These are phyloP conservation scores for Porites cylindrica DNA, from an alignment of 92 coral and sea anemone species.

Conservation along the genomic window DNA sequence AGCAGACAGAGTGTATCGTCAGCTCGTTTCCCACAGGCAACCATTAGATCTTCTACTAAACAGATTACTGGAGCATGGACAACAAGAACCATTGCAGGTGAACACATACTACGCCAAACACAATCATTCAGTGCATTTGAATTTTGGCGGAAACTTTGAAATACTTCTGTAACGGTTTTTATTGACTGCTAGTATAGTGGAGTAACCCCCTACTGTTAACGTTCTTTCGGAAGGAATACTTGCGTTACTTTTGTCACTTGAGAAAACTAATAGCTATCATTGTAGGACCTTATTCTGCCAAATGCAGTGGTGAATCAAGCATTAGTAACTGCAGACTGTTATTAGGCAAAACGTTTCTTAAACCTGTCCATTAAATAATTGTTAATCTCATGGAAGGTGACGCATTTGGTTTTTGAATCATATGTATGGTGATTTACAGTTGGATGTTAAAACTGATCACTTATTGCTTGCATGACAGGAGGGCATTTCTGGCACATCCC, in stretches of 20 bases:
- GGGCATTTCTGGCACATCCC: neutral
- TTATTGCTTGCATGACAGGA: slow-evolving; percentile 21
- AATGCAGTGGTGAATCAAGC: too few species aligned
- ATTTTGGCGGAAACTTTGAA: neutral
- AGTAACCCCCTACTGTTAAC: too few species aligned
- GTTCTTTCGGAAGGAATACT: too few species aligned
- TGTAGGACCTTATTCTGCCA: too few species aligned
- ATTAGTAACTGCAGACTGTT: too few species aligned
- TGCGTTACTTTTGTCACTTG: too few species aligned
- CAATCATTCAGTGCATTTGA: neutral
- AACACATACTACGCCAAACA: neutral
- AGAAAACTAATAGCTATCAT: too few species aligned
- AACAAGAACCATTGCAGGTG: slow-evolving; percentile 81
- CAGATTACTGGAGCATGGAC: slow-evolving; percentile 94
- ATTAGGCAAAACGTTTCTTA: too few species aligned
- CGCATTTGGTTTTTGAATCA: neutral
- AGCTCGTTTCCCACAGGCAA: slow-evolving; percentile 92
- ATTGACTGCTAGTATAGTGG: too few species aligned
- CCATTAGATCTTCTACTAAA: slow-evolving; percentile 92
- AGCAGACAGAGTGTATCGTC: slow-evolving; percentile 98
- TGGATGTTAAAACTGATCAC: too few species aligned
- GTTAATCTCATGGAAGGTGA: too few species aligned
- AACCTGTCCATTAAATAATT: too few species aligned
- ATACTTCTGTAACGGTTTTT: neutral
- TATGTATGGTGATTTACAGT: neutral